Evolutionary conservation across 1,140 invertebrate species (phyloP), one percentile per base, ranked within the genome.

Genomic region (Episyrphus balteatus): DNA sequence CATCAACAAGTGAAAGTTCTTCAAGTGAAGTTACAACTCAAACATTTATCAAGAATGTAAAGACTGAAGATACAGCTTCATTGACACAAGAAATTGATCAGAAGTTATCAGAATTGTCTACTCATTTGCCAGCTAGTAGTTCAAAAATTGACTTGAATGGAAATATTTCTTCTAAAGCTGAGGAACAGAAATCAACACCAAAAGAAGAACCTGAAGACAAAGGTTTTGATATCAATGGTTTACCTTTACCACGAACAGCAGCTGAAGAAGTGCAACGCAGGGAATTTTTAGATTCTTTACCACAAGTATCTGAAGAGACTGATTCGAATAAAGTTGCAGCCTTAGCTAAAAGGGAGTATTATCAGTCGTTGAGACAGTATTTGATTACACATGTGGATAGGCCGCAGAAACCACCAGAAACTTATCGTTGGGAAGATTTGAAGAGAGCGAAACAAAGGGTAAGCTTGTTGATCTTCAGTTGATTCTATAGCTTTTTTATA

Each of bases 361-460:
- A 67, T 46, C 63, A 66, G 44, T 66, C 61, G n/a, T 51, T 67
- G 13, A 61, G 62, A 50, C 62, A 67, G 47, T 67, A 66, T 51
- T 48, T 65, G 26, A 47, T 63, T 42, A 58, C 34, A 41, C 53
- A 53, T 33, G 46, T 51, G 68, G 72, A 75, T 66, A 69, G 61
- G 59, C 76, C 79, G 52, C 73, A 75, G 50, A 71, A 79, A 55
- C 78, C 78, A 21, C 69, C 78, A 56, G 77, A 79, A 61, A 82
- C 80, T 26, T 83, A 83, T 67, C 73, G 78, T 72, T 84, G 82
- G 82, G 81, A 84, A 67, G 82, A 84, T 69, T 62, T 84, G 11
- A 66, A 73, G 53, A 69, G 79, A 58, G 71, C 75, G 50, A 67
- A 68, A 48, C 62, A 67, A 50, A 56, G 66, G 55, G 66, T 68